A percentile compares a stretch with the other conserved stretches of the same genome.
Conservation (phyloP, 92 coral and sea anemone genomes). For the Parazoanthus atlanticus region DNA sequence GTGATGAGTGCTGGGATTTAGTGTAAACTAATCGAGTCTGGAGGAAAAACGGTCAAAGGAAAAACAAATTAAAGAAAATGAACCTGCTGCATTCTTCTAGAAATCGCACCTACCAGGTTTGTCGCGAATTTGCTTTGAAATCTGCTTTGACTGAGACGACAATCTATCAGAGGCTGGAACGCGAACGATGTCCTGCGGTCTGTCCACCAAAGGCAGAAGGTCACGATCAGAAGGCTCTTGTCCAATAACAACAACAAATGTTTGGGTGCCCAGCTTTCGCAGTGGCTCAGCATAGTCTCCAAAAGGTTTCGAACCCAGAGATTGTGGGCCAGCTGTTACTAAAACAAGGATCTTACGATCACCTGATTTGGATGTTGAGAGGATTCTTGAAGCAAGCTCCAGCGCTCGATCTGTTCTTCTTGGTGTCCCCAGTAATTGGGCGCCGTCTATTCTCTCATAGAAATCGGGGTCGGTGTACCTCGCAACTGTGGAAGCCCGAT, state of each 20-base stretch:
- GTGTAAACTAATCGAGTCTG: no score
- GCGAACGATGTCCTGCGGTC: slow-evolving; percentile 41
- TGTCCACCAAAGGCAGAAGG: slow-evolving; percentile 14
- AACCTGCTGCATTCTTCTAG: background rate
- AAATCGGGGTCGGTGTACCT: slow-evolving; percentile 32
- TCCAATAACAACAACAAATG: slow-evolving; percentile 70
- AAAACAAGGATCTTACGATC: slow-evolving; percentile 62
- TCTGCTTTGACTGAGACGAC: background rate
- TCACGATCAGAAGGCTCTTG: slow-evolving; percentile 31
- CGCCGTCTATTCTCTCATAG: slow-evolving; percentile 40
- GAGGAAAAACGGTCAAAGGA: background rate
- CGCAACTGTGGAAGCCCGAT: slow-evolving; percentile 34
- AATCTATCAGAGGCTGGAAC: slow-evolving; percentile 25
- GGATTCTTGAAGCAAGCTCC: slow-evolving; percentile 34
- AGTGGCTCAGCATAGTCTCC: slow-evolving; percentile 48
- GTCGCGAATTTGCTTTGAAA: slow-evolving; percentile 25
- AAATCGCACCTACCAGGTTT: slow-evolving; percentile 31
- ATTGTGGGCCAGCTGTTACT: slow-evolving; percentile 63
- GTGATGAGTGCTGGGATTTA: no score
- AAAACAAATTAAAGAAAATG: background rate
- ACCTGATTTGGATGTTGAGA: slow-evolving; percentile 40
- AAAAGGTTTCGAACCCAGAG: slow-evolving; percentile 46
- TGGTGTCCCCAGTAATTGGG: slow-evolving; percentile 50
- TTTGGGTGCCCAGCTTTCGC: slow-evolving; percentile 59
- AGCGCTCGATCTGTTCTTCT: slow-evolving; percentile 62